These are phyloP conservation scores for Pseudoips prasinana DNA, from an alignment of 2,888 invertebrate genomes.

Conservation along the genomic window DNA sequence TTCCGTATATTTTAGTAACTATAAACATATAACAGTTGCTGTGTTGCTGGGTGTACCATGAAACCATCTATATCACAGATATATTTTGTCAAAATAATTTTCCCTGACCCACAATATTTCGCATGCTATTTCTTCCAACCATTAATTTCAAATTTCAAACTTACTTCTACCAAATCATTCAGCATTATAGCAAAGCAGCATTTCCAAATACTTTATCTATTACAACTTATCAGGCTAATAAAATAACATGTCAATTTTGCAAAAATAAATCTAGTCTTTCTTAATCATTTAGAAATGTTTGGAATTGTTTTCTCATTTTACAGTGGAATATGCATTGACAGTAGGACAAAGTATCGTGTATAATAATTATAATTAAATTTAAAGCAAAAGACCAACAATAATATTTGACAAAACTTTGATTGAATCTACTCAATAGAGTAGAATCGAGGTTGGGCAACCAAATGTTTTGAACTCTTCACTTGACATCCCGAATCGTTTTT, in stretches of 20 bases:
- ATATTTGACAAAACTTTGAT: conserved; percentile 11
- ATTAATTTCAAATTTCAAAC: conserved; percentile 23
- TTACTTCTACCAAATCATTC: conserved; percentile 24
- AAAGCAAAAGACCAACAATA: conserved; percentile 14
- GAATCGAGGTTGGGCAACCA: conserved; percentile 40
- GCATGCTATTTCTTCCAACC: conserved; percentile 24
- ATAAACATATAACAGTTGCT: conserved; percentile 22
- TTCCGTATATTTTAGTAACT: conserved; percentile 29
- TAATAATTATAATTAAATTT: conserved; percentile 2
- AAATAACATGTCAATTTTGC: conserved; percentile 27
- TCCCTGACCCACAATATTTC: conserved; percentile 24
- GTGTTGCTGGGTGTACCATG: conserved; percentile 38
- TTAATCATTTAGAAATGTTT: background rate
- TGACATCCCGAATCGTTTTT: conserved; percentile 65
- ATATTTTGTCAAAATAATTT: conserved; percentile 36
- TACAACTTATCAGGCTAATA: conserved; percentile 30
- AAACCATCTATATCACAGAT: conserved; percentile 56
- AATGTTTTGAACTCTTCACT: conserved; percentile 68
- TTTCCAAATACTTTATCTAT: conserved; percentile 16
- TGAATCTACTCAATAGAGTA: conserved; percentile 12
- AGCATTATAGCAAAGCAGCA: conserved; percentile 25
- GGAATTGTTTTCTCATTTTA: background rate
- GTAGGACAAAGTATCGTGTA: conserved; percentile 15
- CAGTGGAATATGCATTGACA: conserved; percentile 21
- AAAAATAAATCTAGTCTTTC: too few relatives aligned